These are phyloP conservation scores for Scylla paramamosain DNA, from an alignment of 1,140 invertebrate species.

Conservation along the genomic window DNA sequence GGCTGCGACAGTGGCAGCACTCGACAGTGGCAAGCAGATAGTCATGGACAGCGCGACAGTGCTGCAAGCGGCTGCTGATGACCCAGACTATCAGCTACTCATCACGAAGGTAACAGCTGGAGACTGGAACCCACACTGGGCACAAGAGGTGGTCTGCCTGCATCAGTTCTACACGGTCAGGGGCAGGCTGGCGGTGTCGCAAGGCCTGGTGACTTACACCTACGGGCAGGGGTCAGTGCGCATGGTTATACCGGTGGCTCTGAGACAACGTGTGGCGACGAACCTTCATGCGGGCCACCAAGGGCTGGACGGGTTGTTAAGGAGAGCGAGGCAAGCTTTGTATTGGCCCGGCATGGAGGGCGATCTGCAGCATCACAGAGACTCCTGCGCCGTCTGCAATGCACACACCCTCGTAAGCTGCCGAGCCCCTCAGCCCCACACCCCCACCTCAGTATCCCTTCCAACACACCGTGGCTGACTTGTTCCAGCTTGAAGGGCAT, in stretches of 20 bases:
- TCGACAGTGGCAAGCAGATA: background rate
- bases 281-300: background rate
- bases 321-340: background rate
- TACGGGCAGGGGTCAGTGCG: background rate
- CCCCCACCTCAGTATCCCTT: slow-evolving; percentile 2
- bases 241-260: background rate
- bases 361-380: background rate
- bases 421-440: background rate
- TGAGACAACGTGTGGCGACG: background rate
- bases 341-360: background rate
- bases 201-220: background rate
- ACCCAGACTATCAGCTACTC: background rate
- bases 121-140: slow-evolving; percentile 36
- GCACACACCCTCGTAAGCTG: background rate
- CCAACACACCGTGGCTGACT: background rate
- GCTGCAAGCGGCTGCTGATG: background rate
- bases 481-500: background rate
- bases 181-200: background rate
- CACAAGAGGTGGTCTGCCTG: background rate
- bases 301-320: background rate
- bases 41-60: background rate
- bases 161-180: background rate
- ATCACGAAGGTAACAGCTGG: background rate
- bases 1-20: background rate
- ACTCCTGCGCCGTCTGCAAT: background rate